Base-by-base conservation (phyloP, 2,113 vertebrate species). In the Tringa solitaria region DNA sequence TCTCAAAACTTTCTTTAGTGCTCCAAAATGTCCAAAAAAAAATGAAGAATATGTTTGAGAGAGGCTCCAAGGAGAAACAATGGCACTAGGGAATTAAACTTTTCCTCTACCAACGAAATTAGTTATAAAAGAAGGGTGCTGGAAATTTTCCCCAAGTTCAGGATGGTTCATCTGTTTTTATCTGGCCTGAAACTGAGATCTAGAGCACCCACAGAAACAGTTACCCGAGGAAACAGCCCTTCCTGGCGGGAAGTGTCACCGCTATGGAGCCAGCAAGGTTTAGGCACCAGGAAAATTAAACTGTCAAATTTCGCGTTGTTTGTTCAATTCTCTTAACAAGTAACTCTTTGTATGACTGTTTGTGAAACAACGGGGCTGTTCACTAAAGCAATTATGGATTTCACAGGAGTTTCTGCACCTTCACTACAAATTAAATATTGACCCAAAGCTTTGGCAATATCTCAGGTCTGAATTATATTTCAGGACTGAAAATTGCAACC, bases 291-390 rank as follows among this genome's bases (percentile, higher is more conserved):
- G 16, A 50, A 83, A 64, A 82, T 5, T 5, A 48, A 67, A 43
- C 7, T 11, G 10, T 48, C 35, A 33, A 67, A 33, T 43, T 60
- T 41, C 21, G 70, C 28, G 4, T 14, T 61, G 7, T 50, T 26
- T 19, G 23, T 45, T 70, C 6, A 41, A 78, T 72, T 15, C 17
- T 59, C 33, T 59, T 77, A 26, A 61, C 8, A 3, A 37, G 14
- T 12, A 54, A 41, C 8, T 64, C 45, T 27, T 10, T 6, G 2
- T 20, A 5, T 63, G 20, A 50, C 14, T 8, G 9, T 2, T 4
- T 48, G 28, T 33, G 51, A 81, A n/a, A 3, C 22, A 54, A 7
- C 1, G 0, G 6, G 15, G 13, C 4, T 41, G 26, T 26, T 63
- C 67, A 16, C 27, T 60, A 43, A 37, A 37, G 27, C 14, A 30